These are phyloP conservation scores for Lanistes nyassanus DNA, from an alignment of 1,140 invertebrate species.

Conservation along the genomic window DNA sequence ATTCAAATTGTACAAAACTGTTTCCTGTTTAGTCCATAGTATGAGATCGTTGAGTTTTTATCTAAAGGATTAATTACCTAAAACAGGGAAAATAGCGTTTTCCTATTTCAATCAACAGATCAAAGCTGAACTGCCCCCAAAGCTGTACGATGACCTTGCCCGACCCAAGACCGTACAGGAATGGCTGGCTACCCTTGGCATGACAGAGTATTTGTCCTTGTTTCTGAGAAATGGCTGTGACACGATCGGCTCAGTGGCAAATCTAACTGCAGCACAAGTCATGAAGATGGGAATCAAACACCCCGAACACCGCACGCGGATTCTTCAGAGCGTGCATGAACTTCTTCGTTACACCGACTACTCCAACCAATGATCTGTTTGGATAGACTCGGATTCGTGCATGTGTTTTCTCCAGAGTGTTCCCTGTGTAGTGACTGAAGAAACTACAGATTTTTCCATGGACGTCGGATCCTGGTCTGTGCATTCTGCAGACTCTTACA, in stretches of 20 bases:
- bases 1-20: too few relatives aligned
- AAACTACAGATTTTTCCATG: too few relatives aligned
- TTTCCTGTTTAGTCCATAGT: too few relatives aligned
- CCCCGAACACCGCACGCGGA: constrained; percentile 85
- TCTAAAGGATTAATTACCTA: too few relatives aligned
- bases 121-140: constrained; percentile 13
- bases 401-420: neutral
- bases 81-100: too few relatives aligned
- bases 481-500: neutral
- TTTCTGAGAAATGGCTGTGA: constrained; percentile 93
- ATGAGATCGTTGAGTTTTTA: too few relatives aligned
- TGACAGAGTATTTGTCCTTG: constrained; percentile 76
- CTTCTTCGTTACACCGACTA: constrained; percentile 29
- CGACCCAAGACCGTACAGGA: constrained; percentile 45
- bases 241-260: constrained; percentile 87
- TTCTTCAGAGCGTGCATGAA: constrained; percentile 70
- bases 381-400: too few relatives aligned
- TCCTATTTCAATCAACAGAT: constrained; percentile 15
- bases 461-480: neutral
- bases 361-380: neutral
- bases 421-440: neutral
- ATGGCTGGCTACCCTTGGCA: constrained; percentile 50
- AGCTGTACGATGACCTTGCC: constrained; percentile 40
- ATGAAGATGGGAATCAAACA: constrained; percentile 89
- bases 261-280: constrained; percentile 87